Evolutionary conservation across 2,888 invertebrate genomes (phyloP), one percentile per base, ranked within the genome.

Genomic region (Leptothorax acervorum): DNA sequence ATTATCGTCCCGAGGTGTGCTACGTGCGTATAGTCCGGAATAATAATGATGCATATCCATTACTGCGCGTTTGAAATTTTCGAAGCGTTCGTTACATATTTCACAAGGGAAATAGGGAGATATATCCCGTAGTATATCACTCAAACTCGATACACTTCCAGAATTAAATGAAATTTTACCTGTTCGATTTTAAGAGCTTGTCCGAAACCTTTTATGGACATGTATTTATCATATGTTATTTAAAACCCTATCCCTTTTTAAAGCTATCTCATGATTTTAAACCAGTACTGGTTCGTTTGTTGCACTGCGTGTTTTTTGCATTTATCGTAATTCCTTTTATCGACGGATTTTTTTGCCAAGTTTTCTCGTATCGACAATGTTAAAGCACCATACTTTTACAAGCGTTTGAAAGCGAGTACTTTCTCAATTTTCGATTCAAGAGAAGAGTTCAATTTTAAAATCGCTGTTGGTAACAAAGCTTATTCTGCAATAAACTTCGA

Each of bases 1-100:
- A 70, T 79, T 79, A 79, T 18, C 45, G 70, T 78, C 45, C 60
- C 57, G 60, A 48, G 45, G 15, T 66, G 51, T 39, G 51, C 53
- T 76, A 39, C 48, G 71, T 79, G 70, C 60, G 70, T 35, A 23
- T 79, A 70, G 57, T 2, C 71, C 60, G 60, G 79, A 71, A 71
- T 79, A 79, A 79, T 79, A 71, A 79, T 79, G 35, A 57, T 71
- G 79, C 79, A 71, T 60, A 79, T 68, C 79, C 79, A 79, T 79
- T 79, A 79, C 71, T 11, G 9, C 35, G 35, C 60, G 35, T 71
- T 79, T 60, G 35, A 79, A 79, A 79, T 70, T 79, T 79, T 79
- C 79, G 60, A 23, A 71, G 28, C 79, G 79, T 71, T 79, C 48
- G 79, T 79, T 79, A 79, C 60, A 71, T 79, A 79, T 79, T 79